These are phyloP conservation scores for Macaca mulatta DNA, from an alignment of 2,113 vertebrate species.

Conservation along the genomic window DNA sequence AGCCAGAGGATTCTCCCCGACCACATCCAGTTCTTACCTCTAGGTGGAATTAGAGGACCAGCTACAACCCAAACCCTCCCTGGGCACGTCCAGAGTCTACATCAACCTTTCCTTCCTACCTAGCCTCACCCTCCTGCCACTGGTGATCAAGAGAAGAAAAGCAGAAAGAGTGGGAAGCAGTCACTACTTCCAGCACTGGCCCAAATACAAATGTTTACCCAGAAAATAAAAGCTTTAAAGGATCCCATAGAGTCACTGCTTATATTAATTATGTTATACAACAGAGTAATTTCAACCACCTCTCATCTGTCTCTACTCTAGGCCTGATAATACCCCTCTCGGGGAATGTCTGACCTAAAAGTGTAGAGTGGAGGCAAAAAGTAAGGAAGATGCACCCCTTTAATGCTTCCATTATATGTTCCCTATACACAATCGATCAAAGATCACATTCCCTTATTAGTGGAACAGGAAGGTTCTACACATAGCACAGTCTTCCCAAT, in stretches of 20 bases:
- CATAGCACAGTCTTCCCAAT: neutral
- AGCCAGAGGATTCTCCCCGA: neutral
- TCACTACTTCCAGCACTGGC: neutral
- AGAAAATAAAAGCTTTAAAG: neutral
- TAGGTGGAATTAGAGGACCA: neutral
- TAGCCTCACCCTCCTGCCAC: neutral
- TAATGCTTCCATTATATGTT: neutral
- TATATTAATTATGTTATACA: neutral
- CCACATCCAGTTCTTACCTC: neutral
- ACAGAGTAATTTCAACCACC: neutral
- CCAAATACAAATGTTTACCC: neutral
- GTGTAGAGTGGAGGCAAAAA: neutral
- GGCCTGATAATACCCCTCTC: neutral
- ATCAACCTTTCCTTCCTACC: neutral
- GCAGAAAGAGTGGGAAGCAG: neutral
- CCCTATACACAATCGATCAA: neutral
- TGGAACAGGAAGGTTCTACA: neutral
- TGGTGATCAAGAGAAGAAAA: neutral
- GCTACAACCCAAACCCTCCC: neutral
- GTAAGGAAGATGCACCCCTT: neutral
- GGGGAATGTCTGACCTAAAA: neutral
- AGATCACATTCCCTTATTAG: neutral
- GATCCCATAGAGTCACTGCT: neutral
- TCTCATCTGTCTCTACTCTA: neutral
- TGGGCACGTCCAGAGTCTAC: neutral